A percentile compares a stretch with the other conserved stretches of the same genome.
phyloP scores from a whole-genome alignment of 2,797 vertebrate species.

The Leptoclinus maculatus region DNA sequence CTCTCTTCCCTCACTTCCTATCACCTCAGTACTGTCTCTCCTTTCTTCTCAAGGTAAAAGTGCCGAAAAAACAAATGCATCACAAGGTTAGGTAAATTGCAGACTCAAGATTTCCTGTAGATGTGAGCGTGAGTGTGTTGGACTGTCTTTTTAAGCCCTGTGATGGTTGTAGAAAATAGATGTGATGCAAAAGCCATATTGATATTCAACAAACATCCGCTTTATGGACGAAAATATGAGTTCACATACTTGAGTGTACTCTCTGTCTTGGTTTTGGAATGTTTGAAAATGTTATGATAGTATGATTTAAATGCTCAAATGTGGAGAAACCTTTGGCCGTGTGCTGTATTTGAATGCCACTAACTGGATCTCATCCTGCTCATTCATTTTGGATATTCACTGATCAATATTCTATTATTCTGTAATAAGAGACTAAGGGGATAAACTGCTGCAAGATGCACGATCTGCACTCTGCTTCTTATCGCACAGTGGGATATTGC shows the following conservation, averaged over 20 bases:
- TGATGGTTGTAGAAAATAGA: neutral
- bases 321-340: constrained; percentile 4
- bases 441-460: constrained; percentile 45
- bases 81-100: neutral
- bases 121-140: neutral
- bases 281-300: neutral
- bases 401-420: constrained; percentile 70
- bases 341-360: neutral
- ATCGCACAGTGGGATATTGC: neutral
- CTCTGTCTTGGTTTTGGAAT: neutral
- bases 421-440: constrained; percentile 43
- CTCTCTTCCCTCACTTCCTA: neutral
- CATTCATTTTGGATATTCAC: constrained; percentile 7
- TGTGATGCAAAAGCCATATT: neutral
- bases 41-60: neutral
- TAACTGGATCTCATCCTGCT: neutral
- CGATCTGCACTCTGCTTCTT: constrained; percentile 37
- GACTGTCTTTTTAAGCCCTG: neutral
- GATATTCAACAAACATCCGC: neutral
- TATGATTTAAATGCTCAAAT: neutral
- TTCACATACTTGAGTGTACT: neutral
- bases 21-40: neutral
- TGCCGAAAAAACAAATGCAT: neutral
- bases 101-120: neutral
- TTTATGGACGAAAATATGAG: neutral